Evolutionary conservation across 2,888 invertebrate species (phyloP).

Genomic region (Melieria omissa): DNA sequence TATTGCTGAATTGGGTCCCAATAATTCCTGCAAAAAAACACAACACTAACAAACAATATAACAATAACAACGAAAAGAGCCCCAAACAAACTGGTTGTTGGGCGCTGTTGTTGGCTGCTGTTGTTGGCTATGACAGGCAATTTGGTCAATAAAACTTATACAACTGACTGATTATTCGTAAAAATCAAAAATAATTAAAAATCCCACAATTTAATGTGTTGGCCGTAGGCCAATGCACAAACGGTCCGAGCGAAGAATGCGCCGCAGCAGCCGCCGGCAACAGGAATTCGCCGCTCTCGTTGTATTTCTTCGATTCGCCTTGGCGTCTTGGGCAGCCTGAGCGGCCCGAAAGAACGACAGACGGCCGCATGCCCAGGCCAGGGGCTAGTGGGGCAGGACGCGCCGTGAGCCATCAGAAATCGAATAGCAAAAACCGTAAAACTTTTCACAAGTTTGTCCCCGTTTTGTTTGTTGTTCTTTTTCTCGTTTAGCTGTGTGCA

Average conservation of each 20-base stretch:
- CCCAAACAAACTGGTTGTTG: neutral
- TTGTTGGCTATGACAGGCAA: slow-evolving; percentile 7
- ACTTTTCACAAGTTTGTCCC: no score
- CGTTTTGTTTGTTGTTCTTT: no score
- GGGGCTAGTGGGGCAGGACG: no score
- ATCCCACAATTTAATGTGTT: slow-evolving; percentile 58
- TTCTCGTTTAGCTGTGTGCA: no score
- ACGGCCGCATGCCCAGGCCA: no score
- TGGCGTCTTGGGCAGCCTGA: no score
- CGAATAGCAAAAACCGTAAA: no score
- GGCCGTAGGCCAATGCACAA: slow-evolving; percentile 40
- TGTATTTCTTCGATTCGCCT: no score
- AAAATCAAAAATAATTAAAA: slow-evolving; percentile 60
- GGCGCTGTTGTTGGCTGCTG: neutral
- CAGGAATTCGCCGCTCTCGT: no score
- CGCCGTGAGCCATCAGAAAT: no score
- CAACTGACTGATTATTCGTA: slow-evolving; percentile 54
- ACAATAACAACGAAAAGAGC: neutral
- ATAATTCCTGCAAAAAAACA: neutral
- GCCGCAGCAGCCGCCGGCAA: neutral
- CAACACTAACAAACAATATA: neutral
- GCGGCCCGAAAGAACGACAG: no score
- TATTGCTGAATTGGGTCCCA: no score
- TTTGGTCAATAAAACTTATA: slow-evolving; percentile 25
- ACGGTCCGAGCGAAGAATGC: slow-evolving; percentile 11